Evolutionary conservation across 2,113 vertebrate species (phyloP).

Genomic region (Ancistrus triradiatus): DNA sequence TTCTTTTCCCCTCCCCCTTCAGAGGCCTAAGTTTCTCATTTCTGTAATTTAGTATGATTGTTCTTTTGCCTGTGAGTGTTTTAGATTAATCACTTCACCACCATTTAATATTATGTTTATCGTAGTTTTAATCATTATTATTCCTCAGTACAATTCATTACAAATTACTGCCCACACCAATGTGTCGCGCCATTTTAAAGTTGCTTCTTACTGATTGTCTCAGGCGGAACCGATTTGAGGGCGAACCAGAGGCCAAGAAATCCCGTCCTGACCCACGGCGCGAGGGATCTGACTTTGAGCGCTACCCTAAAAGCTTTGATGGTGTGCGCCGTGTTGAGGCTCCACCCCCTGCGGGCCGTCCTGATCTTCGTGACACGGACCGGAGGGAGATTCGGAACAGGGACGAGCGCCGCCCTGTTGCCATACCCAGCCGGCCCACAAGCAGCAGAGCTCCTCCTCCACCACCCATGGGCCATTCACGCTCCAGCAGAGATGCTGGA

Average conservation of each 20-base stretch:
- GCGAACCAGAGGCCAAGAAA: slow-evolving; percentile 86
- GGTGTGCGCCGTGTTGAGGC: slow-evolving; percentile 79
- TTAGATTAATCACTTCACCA: too few species aligned
- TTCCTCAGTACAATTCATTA: too few species aligned
- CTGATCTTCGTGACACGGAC: slow-evolving; percentile 82
- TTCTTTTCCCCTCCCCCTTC: too few species aligned
- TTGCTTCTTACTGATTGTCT: neutral
- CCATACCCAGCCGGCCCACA: slow-evolving; percentile 76
- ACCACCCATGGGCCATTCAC: slow-evolving; percentile 73
- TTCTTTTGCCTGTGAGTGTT: too few species aligned
- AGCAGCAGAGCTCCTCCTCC: slow-evolving; percentile 60
- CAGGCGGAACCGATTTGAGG: slow-evolving; percentile 86
- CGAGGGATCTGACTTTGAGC: slow-evolving; percentile 81
- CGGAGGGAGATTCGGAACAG: slow-evolving; percentile 80
- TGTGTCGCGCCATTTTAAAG: too few species aligned
- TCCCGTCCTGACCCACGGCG: slow-evolving; percentile 76
- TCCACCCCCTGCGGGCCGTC: slow-evolving; percentile 65
- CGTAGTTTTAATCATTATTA: too few species aligned
- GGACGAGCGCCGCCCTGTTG: slow-evolving; percentile 82
- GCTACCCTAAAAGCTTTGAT: slow-evolving; percentile 84
- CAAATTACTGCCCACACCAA: too few species aligned
- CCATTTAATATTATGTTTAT: too few species aligned
- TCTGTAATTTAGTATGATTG: too few species aligned
- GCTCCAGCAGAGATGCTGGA: slow-evolving; percentile 77
- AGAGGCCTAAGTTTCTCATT: too few species aligned